Conservation (phyloP, 2,113 vertebrate genomes). For the Todiramphus chloris region DNA sequence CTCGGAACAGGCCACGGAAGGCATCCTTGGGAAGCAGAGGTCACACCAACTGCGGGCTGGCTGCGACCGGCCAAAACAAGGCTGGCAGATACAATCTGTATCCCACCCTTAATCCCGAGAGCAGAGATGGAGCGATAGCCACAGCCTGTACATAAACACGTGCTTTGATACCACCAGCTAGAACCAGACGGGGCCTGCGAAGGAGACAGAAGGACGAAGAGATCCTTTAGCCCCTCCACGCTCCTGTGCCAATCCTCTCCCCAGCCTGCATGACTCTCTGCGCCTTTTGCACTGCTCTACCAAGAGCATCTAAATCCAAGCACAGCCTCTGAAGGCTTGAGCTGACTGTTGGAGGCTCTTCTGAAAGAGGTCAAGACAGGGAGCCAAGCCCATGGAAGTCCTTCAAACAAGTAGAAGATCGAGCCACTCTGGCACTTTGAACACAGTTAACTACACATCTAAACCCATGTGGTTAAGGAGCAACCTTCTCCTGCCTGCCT, state of each 20-base stretch:
- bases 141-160: slow-evolving; percentile 37
- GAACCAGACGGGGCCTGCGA: neutral
- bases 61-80: slow-evolving; percentile 16
- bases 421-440: neutral
- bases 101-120: slow-evolving; percentile 34
- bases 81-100: slow-evolving; percentile 49
- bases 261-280: neutral
- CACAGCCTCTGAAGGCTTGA: neutral
- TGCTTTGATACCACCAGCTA: neutral
- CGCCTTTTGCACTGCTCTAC: neutral
- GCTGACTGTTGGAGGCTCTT: neutral
- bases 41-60: neutral
- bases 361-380: neutral
- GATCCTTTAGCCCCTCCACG: neutral
- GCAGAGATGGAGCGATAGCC: slow-evolving; percentile 44
- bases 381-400: neutral
- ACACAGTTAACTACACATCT: neutral
- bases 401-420: neutral
- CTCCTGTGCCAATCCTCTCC: neutral
- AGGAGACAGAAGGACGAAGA: neutral
- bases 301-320: neutral
- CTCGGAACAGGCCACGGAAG: neutral
- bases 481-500: neutral
- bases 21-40: slow-evolving; percentile 37
- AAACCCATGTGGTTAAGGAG: neutral